These are phyloP conservation scores for Heliconius cydno DNA, from an alignment of 2,888 invertebrate species.

Conservation along the genomic window DNA sequence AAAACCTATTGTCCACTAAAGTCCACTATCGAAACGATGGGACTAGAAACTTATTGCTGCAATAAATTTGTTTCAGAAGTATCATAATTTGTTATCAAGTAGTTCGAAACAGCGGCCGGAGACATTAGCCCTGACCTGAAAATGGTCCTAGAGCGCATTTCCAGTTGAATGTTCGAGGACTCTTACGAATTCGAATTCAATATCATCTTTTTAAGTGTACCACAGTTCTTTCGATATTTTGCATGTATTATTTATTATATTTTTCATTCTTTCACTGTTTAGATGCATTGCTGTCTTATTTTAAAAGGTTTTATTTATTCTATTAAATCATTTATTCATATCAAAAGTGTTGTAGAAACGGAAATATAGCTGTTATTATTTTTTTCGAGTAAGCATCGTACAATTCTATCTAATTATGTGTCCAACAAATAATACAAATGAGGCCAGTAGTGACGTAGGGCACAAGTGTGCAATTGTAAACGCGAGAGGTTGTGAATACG, in stretches of 20 bases:
- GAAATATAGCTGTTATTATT: too few relatives aligned
- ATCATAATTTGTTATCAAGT: slow-evolving; percentile 34
- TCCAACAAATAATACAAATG: too few relatives aligned
- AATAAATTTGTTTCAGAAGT: slow-evolving; percentile 17
- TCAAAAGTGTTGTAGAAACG: too few relatives aligned
- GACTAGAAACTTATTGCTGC: neutral
- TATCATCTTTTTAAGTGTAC: slow-evolving; percentile 29
- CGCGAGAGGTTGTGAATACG: too few relatives aligned
- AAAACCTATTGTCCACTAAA: neutral
- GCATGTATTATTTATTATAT: neutral
- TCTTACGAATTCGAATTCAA: slow-evolving; percentile 36
- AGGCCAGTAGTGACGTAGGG: too few relatives aligned
- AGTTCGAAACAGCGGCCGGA: slow-evolving; percentile 30
- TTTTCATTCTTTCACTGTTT: too few relatives aligned
- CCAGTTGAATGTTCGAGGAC: slow-evolving; percentile 33
- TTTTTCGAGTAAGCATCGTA: too few relatives aligned
- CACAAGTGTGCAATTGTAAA: too few relatives aligned
- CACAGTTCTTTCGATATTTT: neutral
- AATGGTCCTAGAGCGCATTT: slow-evolving; percentile 31
- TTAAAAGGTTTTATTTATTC: too few relatives aligned
- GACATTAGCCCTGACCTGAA: slow-evolving; percentile 39
- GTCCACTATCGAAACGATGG: neutral
- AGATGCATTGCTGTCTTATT: too few relatives aligned
- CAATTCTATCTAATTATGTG: too few relatives aligned
- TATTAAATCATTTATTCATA: too few relatives aligned